Evolutionary conservation across 1,140 invertebrate species (phyloP).

Genomic region (Drosophila nigromelanica): DNA sequence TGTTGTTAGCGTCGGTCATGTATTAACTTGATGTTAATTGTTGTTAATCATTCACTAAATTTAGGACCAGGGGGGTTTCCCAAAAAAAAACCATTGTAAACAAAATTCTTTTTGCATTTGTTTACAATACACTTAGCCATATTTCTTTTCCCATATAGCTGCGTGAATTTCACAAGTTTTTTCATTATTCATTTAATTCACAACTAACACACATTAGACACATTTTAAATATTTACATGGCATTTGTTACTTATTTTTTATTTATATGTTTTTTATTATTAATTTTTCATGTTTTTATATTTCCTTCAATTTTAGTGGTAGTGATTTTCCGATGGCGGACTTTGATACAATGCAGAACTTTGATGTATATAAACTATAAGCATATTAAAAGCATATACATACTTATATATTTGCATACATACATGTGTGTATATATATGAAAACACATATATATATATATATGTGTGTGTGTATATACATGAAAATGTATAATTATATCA

Average conservation of each 20-base stretch:
- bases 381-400: slow-evolving; percentile 25
- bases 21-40: slow-evolving; percentile 17
- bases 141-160: not conserved
- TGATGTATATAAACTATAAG: slow-evolving; percentile 67
- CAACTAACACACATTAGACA: slow-evolving; percentile 20
- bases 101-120: not conserved
- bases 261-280: slow-evolving; percentile 30
- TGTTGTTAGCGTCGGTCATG: slow-evolving; percentile 25
- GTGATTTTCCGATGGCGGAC: slow-evolving; percentile 74
- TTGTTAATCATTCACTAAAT: slow-evolving; percentile 10
- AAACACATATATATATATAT: too few species aligned
- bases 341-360: slow-evolving; percentile 75
- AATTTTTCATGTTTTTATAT: slow-evolving; percentile 41
- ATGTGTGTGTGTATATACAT: slow-evolving; percentile 28
- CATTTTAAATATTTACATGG: slow-evolving; percentile 7
- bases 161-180: not conserved
- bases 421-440: slow-evolving; percentile 25
- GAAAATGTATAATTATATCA: slow-evolving; percentile 22
- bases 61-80: not conserved
- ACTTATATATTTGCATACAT: slow-evolving; percentile 33
- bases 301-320: slow-evolving; percentile 65
- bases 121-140: not conserved
- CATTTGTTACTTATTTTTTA: slow-evolving; percentile 8
- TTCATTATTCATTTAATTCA: slow-evolving; percentile 17
- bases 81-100: not conserved